Base-by-base conservation (phyloP, 1,140 invertebrate species). In the Papilio helenus region DNA sequence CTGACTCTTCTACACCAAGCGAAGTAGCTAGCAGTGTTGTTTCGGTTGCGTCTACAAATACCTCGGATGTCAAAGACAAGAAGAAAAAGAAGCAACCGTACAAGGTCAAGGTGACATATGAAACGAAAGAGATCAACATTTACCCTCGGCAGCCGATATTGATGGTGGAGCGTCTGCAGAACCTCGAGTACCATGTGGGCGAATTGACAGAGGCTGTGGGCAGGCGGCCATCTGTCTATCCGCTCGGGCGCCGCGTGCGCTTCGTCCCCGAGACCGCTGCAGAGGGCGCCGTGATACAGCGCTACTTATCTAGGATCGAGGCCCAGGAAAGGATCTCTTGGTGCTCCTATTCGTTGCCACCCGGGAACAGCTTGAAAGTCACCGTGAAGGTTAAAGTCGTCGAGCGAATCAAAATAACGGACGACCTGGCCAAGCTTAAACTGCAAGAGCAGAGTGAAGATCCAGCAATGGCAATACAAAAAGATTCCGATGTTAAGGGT, bases 41-140 rank as follows among this genome's bases (percentile, higher is more conserved):
- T 29, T 49, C n/a, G n/a, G 16, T 76, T 26, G n/a, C 16, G 7
- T 51, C 44, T 76, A 29, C n/a, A 49, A 29, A 18, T 34, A 76
- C 42, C 23, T 76, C 46, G 23, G 73, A 29, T 16, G 14, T 23
- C n/a, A 76, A 55, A 39, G 46, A 12, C 26, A 23, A 44, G 16
- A 42, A 51, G n/a, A 23, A 46, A 34, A 16, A 14, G 26, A 76
- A 55, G 49, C 20, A 49, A 51, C 44, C 14, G 18, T 44, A 49
- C 26, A 51, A 51, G 10, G 16, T 76, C 4, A 76, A 76, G 1
- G 49, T 76, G 7, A 51, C 73, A 8, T 76, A 76, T 76, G 73
- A 49, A 29, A 76, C 73, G 26, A 51, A 76, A 29, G 44, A 76
- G 49, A 76, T 76, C 23, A 29, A 76, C 49, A 76, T 76, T 49